Base-by-base conservation (phyloP, 2,888 invertebrate species). In the Priocnemis perturbator region DNA sequence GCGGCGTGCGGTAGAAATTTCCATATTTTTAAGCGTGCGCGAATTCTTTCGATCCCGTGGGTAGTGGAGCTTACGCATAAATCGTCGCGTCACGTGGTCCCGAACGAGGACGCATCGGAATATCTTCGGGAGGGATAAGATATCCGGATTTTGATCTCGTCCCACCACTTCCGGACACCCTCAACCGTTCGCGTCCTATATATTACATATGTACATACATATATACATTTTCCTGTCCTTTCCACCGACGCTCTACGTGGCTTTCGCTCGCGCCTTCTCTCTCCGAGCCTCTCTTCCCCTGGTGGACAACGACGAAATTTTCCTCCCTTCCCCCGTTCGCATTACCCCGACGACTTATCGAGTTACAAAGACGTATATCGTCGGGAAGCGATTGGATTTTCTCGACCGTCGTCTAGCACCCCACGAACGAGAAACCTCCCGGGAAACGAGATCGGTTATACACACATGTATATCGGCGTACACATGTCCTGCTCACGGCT, bases 301-400 rank as follows among this genome's bases (percentile, higher is more conserved):
- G 65, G 53, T 58, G 77, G 66, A 70, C 37, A 9, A 37, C 74
- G 74, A 73, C 67, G 79, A 77, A 76, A 77, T 79, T 74, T 67
- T 67, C 77, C 70, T 73, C 58, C 71, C 19, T 64, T 50, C 45
- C 60, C 60, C n/a, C 64, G 44, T 44, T 58, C 70, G 63, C 69
- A 70, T 74, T 79, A 76, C 74, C 52, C 71, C 69, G 50, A 67
- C 77, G 80, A 81, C 80, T 83, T 83, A 83, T 83, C 79, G 79
- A 82, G 83, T 83, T 83, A 82, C 81, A 83, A 77, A 78, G 78
- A 80, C 81, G 81, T 81, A 79, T 81, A 81, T 80, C 78, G 83
- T 72, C 69, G 77, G 74, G 74, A 81, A 81, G 79, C 82, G 80
- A 84, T 82, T 83, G 84, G 78, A 85, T 84, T 84, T 85, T 80